These are phyloP conservation scores for Corynorhinus townsendii DNA, from an alignment of 2,113 vertebrate genomes.

Conservation along the genomic window DNA sequence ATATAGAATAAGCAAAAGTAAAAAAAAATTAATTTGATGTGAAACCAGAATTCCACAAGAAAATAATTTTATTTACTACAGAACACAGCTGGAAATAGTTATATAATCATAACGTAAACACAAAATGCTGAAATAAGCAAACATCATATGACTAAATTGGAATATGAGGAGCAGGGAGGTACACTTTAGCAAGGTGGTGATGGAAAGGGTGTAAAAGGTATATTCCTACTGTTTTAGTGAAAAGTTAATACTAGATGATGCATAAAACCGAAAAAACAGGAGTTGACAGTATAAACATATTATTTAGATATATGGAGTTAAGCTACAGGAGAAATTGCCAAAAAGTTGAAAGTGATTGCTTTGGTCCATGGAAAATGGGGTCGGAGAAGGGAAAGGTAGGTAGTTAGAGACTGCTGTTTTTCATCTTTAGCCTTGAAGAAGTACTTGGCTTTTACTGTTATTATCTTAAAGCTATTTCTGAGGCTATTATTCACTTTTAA, in stretches of 20 bases:
- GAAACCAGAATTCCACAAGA: background rate
- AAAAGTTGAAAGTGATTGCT: background rate
- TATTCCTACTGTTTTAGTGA: background rate
- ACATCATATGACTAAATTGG: background rate
- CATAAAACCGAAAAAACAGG: background rate
- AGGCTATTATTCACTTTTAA: background rate
- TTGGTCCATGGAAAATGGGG: background rate
- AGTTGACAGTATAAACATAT: background rate
- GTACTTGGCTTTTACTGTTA: background rate
- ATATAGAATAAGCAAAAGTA: background rate
- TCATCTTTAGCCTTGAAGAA: background rate
- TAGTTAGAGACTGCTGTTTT: background rate
- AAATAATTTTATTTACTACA: background rate
- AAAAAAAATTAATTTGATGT: background rate
- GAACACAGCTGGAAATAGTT: background rate
- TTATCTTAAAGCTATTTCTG: background rate
- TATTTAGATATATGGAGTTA: background rate
- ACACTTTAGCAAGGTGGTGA: background rate
- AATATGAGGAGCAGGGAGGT: background rate
- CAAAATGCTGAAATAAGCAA: background rate
- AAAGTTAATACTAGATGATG: background rate
- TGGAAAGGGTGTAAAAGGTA: background rate
- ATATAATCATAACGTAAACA: background rate
- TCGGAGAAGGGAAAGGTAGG: rapidly evolving
- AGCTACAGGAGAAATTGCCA: background rate